Conservation (phyloP, 2,888 invertebrate genomes). For the Ptychoptera contaminata region DNA sequence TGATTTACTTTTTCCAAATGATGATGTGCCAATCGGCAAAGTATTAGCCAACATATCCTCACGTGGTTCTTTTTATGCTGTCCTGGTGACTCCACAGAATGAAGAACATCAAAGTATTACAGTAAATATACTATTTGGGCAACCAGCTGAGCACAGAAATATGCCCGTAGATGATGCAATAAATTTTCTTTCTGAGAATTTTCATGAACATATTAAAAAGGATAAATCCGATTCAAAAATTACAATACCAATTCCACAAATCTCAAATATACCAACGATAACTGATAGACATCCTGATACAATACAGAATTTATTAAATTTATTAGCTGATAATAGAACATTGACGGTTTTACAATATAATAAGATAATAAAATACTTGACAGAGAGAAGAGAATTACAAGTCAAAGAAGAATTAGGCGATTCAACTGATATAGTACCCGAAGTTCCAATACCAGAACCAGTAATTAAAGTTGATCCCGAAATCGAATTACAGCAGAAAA, state of each 20-base stretch:
- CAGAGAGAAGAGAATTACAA: slow-evolving; percentile 59
- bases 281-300: slow-evolving; percentile 44
- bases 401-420: slow-evolving; percentile 60
- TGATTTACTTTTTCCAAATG: slow-evolving; percentile 80
- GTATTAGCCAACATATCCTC: slow-evolving; percentile 77
- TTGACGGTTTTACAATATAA: slow-evolving; percentile 67
- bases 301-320: slow-evolving; percentile 55
- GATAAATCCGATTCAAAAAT: slow-evolving; percentile 17
- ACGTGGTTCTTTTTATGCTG: slow-evolving; percentile 78
- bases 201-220: slow-evolving; percentile 41
- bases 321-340: slow-evolving; percentile 66
- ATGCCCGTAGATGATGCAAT: slow-evolving; percentile 90
- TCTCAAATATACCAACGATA: slow-evolving; percentile 27
- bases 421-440: slow-evolving; percentile 33
- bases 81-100: slow-evolving; percentile 72
- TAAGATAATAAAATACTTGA: slow-evolving; percentile 51
- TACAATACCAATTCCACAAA: slow-evolving; percentile 13
- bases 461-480: slow-evolving; percentile 19
- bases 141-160: slow-evolving; percentile 83
- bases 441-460: slow-evolving; percentile 17
- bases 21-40: slow-evolving; percentile 64
- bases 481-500: slow-evolving; percentile 29
- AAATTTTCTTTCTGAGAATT: slow-evolving; percentile 57
- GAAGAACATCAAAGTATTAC: slow-evolving; percentile 76
- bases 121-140: slow-evolving; percentile 76